A percentile compares a stretch with the other conserved stretches of the same genome.
Conservation (phyloP, 2,113 vertebrate genomes). For the Seriola aureovittata region DNA sequence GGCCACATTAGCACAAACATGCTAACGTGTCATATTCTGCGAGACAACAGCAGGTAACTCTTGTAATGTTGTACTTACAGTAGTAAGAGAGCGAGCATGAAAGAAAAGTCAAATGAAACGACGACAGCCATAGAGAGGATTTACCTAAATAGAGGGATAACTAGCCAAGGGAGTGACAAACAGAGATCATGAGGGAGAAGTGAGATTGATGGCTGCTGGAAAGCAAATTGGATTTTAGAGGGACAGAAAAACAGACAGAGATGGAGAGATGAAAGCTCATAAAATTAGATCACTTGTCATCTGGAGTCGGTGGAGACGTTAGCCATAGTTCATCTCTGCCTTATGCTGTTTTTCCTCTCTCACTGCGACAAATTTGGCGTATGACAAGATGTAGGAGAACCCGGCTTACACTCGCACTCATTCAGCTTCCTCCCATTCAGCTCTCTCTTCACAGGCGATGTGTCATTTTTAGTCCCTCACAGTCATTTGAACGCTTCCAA, state of each 20-base stretch:
- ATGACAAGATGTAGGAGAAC: constrained; percentile 5
- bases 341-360: neutral
- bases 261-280: neutral
- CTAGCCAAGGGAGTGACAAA: neutral
- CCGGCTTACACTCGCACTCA: constrained; percentile 5
- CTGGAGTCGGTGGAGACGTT: constrained; percentile 25
- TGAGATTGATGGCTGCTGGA: neutral
- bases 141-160: neutral
- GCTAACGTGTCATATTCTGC: neutral
- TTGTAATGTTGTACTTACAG: too few relatives aligned
- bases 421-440: constrained; percentile 29
- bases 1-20: too few relatives aligned
- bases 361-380: constrained; percentile 14
- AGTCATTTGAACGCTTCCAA: neutral
- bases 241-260: constrained; percentile 7
- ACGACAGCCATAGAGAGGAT: neutral
- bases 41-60: neutral
- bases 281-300: constrained; percentile 38
- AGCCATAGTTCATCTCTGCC: neutral
- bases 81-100: neutral
- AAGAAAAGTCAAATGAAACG: neutral
- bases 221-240: constrained; percentile 16
- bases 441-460: neutral
- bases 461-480: constrained; percentile 13
- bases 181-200: neutral